Evolutionary conservation across 2,113 vertebrate genomes (phyloP).

Genomic region (Erythrolamprus reginae): DNA sequence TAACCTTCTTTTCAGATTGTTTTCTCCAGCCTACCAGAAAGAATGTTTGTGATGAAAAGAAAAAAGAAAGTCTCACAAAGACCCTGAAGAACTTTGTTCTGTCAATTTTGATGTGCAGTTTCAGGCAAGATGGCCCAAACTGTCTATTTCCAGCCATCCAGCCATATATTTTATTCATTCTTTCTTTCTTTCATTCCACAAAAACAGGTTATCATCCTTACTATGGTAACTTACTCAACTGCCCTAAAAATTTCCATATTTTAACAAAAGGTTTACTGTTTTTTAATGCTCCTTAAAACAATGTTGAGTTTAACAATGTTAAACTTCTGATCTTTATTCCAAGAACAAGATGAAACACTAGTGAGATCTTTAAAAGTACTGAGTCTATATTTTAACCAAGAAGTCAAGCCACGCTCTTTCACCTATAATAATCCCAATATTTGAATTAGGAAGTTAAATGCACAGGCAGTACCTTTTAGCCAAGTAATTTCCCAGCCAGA

Average conservation of each 20-base stretch:
- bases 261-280: neutral
- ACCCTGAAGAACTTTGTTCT: neutral
- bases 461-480: neutral
- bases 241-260: neutral
- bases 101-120: neutral
- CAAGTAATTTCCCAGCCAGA: neutral
- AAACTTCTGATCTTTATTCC: neutral
- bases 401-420: neutral
- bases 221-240: neutral
- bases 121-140: neutral
- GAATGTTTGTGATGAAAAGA: rapidly evolving
- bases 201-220: neutral
- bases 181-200: neutral
- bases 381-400: neutral
- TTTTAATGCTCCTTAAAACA: neutral
- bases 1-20: neutral
- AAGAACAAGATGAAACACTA: neutral
- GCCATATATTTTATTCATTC: neutral
- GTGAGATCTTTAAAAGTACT: neutral
- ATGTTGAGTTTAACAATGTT: neutral
- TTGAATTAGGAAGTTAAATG: neutral
- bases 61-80: neutral
- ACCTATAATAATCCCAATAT: neutral
- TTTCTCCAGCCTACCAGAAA: neutral
- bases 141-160: neutral